Conservation (phyloP, 2,888 invertebrate genomes). For the Temnothorax unifasciatus region DNA sequence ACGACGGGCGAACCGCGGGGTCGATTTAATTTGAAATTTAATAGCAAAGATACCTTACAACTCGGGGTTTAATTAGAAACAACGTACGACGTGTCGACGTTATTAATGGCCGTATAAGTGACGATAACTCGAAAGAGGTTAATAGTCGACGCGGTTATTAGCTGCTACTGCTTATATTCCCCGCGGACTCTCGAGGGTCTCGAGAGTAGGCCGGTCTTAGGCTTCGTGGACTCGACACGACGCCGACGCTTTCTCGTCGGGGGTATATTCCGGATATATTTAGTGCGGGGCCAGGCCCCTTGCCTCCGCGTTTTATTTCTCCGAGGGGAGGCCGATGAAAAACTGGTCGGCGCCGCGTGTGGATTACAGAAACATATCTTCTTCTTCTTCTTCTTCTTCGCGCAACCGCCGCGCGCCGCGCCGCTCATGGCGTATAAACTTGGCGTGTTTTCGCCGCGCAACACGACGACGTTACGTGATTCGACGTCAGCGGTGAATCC, state of each 20-base stretch:
- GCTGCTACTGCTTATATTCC: not conserved
- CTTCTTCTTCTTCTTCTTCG: conserved; percentile 63
- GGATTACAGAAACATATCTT: conserved; percentile 73
- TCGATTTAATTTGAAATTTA: conserved; percentile 3
- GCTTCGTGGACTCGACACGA: conserved; percentile 38
- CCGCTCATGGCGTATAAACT: not conserved
- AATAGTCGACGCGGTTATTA: conserved; percentile 23
- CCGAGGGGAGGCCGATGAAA: conserved; percentile 77
- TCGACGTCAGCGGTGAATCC: not conserved
- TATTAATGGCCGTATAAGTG: conserved; percentile 18
- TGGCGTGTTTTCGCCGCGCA: conserved; percentile 22
- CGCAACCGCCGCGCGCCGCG: conserved; percentile 51
- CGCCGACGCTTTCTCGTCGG: conserved; percentile 25
- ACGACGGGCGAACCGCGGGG: not conserved
- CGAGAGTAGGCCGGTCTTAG: conserved; percentile 5
- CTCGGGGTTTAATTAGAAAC: conserved; percentile 13
- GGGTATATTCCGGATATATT: conserved; percentile 63
- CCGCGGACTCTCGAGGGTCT: not conserved
- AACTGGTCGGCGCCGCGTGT: conserved; percentile 75
- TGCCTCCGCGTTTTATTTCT: conserved; percentile 75
- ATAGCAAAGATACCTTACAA: not conserved
- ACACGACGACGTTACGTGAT: conserved; percentile 22
- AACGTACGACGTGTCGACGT: conserved; percentile 15
- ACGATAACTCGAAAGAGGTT: conserved; percentile 44
- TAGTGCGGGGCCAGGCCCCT: conserved; percentile 62